Base-by-base conservation (phyloP, 2,888 invertebrate species). In the Drosophila melanosoma region DNA sequence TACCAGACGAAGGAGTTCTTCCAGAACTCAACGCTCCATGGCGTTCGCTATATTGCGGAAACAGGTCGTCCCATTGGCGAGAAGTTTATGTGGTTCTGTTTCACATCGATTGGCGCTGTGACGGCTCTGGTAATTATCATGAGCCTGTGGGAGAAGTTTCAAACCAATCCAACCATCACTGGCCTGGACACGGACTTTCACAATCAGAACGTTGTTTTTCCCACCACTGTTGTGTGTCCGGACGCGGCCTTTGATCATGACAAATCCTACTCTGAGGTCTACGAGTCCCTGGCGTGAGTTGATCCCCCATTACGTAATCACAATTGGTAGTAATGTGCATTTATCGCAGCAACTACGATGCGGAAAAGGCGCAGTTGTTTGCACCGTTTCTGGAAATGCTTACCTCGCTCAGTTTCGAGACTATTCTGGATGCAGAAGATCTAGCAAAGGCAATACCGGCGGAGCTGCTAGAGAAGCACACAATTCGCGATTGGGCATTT, bases 51-150 rank as follows among this genome's bases (percentile, higher is more conserved):
- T 84, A 96, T 97, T 63, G 96, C 96, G 3, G 96, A 97, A 91
- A 94, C 94, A 72, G 95, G 95, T 26, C 93, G 97, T 54, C 96
- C 97, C 2, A 95, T 96, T 91, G 95, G 95, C 90, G 97, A 97
- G 93, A 96, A 96, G 97, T 95, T 97, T 87, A 95, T 96, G 94
- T 97, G 97, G 97, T 96, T 97, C 89, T 94, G 95, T 82, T 96
- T 96, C 85, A 96, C 96, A 10, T 94, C 95, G 10, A 93, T 94
- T 56, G 96, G 97, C 1, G 94, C 96, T 1, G 94, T 96, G 0
- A 95, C 96, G 0, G 96, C 96, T 0, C 94, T 95, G 75, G 95
- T 96, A 49, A 96, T 97, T 72, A 97, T 97, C 60, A 94, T 95
- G 53, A 96, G 96, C 86, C 94, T 97, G 36, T 96, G 97, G 96